A percentile compares a stretch with the other conserved stretches of the same genome.
Evolutionary conservation across 2,113 vertebrate genomes (phyloP).

Genomic region (Menidia beryllina): DNA sequence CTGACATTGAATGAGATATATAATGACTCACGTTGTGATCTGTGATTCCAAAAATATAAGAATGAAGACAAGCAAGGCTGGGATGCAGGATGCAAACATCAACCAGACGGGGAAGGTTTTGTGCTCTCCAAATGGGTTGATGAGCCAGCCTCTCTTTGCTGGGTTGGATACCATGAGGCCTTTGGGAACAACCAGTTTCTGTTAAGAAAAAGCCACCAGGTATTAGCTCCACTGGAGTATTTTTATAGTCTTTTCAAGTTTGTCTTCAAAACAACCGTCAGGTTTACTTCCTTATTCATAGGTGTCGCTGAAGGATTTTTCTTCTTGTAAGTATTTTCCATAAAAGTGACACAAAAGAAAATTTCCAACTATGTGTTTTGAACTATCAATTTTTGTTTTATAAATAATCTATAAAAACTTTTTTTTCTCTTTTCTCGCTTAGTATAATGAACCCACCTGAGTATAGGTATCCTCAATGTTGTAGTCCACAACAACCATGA

Average conservation of each 20-base stretch:
- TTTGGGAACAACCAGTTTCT: conserved; percentile 94
- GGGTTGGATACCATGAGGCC: conserved; percentile 86
- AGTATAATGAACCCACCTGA: conserved; percentile 80
- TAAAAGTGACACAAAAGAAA: no score
- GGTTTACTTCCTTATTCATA: not conserved
- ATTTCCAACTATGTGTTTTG: not conserved
- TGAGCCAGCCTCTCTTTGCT: conserved; percentile 86
- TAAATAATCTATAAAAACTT: no score
- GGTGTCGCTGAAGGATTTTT: not conserved
- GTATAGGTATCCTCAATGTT: conserved; percentile 88
- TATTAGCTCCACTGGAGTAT: not conserved
- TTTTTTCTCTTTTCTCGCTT: not conserved
- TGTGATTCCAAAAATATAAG: conserved; percentile 98
- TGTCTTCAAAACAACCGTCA: conserved; percentile 2
- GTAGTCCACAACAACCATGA: conserved; percentile 89
- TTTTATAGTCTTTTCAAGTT: not conserved
- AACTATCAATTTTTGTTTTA: no score
- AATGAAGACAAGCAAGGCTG: conserved; percentile 94
- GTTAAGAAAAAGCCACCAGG: conserved; percentile 19
- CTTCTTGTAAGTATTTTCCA: no score
- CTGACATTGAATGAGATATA: not conserved
- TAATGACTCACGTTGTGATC: conserved; percentile 92
- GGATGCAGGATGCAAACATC: conserved; percentile 89
- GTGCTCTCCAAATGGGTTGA: conserved; percentile 85
- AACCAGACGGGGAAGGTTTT: conserved; percentile 87